Percentiles rank a stretch among this genome's conserved stretches.
Evolutionary conservation across 53 echinoderm and acorn worm species (phyloP).

Genomic region (Arbacia lixula): DNA sequence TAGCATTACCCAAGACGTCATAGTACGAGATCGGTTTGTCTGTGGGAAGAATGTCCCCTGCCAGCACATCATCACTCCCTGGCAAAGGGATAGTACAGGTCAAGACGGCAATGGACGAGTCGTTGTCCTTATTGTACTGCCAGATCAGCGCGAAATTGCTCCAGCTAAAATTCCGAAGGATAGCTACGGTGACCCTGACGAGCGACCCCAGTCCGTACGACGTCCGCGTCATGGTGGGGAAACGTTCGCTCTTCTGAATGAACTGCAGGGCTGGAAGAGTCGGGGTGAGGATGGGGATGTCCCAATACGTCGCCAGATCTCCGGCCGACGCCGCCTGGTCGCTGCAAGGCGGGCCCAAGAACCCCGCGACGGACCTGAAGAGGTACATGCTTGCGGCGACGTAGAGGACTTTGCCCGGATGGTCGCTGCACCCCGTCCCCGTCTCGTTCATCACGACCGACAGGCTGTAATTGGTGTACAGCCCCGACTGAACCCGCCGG

Average conservation of each 20-base stretch:
- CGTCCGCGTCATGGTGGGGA: slow-evolving; percentile 13
- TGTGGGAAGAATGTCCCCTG: not conserved
- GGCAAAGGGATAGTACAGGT: slow-evolving; percentile 7
- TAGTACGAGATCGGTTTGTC: not conserved
- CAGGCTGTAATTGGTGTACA: slow-evolving; percentile 56
- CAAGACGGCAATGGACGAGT: slow-evolving; percentile 1
- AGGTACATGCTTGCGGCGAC: slow-evolving; percentile 52
- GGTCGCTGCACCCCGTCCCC: slow-evolving; percentile 36
- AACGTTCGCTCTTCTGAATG: not conserved
- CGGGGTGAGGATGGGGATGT: slow-evolving; percentile 62
- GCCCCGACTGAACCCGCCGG: slow-evolving; percentile 15
- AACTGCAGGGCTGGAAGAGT: slow-evolving; percentile 1
- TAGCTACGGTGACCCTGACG: not conserved
- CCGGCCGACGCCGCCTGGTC: slow-evolving; percentile 32
- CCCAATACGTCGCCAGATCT: slow-evolving; percentile 63
- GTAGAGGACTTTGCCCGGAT: slow-evolving; percentile 41
- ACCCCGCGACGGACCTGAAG: slow-evolving; percentile 10
- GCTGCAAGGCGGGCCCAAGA: slow-evolving; percentile 71
- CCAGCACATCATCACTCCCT: slow-evolving; percentile 8
- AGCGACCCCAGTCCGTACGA: not conserved
- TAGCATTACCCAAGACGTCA: slow-evolving; percentile 1
- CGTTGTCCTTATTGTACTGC: not conserved
- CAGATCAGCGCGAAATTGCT: slow-evolving; percentile 25
- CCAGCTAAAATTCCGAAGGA: slow-evolving; percentile 6
- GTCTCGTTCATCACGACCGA: slow-evolving; percentile 50